Conservation (phyloP, 2,888 invertebrate genomes). For the Isotomurus palustris region DNA sequence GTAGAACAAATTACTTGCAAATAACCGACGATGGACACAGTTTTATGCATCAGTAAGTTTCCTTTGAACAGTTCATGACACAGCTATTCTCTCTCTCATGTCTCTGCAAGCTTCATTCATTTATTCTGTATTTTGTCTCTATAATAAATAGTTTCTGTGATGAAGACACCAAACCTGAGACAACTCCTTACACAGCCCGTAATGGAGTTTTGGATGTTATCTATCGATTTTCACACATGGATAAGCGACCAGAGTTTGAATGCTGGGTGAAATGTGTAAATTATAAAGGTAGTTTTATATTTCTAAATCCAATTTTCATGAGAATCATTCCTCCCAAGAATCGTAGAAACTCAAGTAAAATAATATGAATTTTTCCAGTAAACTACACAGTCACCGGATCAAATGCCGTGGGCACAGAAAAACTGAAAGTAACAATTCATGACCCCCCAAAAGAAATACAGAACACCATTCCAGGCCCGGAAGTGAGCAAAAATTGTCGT, state of each 20-base stretch:
- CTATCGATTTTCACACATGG: conserved; percentile 24
- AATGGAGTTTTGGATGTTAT: conserved; percentile 39
- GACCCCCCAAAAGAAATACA: conserved; percentile 10
- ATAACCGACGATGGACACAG: conserved; percentile 41
- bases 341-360: neutral
- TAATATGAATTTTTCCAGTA: conserved; percentile 10
- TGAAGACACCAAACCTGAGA: conserved; percentile 11
- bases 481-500: conserved; percentile 27
- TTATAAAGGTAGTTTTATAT: conserved; percentile 29
- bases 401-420: conserved; percentile 9
- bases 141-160: conserved; percentile 33
- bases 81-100: neutral
- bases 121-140: conserved; percentile 5
- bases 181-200: conserved; percentile 23
- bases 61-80: neutral
- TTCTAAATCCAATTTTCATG: neutral
- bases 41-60: conserved; percentile 37
- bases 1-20: conserved; percentile 39
- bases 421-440: conserved; percentile 17
- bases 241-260: conserved; percentile 27
- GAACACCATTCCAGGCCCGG: conserved; percentile 30
- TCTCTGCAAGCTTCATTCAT: neutral
- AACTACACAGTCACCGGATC: conserved; percentile 33
- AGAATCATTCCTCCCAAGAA: neutral
- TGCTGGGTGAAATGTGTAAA: conserved; percentile 41